Evolutionary conservation across 2,888 invertebrate genomes (phyloP).

Genomic region (Tachystola acroxantha): DNA sequence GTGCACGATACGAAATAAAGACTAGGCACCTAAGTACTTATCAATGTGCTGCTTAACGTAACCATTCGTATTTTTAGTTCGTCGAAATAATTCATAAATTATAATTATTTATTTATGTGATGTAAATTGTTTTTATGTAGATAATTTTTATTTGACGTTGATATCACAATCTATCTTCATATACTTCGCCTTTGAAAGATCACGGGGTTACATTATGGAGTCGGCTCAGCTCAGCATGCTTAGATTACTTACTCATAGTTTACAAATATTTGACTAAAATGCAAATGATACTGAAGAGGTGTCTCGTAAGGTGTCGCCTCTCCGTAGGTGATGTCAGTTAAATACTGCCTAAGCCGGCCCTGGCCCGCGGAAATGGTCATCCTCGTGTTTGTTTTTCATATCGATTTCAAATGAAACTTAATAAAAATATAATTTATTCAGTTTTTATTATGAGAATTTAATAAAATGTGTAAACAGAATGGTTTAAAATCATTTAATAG

Average conservation of each 20-base stretch:
- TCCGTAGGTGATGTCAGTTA: slow-evolving; percentile 50
- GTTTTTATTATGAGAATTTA: slow-evolving; percentile 52
- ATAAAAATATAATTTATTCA: slow-evolving; percentile 49
- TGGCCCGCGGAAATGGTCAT: slow-evolving; percentile 25
- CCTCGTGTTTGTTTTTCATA: slow-evolving; percentile 41
- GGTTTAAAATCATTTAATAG: slow-evolving; percentile 44
- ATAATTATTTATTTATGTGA: too few species aligned
- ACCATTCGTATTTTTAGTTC: too few species aligned
- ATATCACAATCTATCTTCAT: background rate
- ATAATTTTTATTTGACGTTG: background rate
- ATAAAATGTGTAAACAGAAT: slow-evolving; percentile 41
- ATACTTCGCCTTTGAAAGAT: background rate
- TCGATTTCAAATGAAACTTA: slow-evolving; percentile 37
- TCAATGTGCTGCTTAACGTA: too few species aligned
- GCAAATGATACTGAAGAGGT: slow-evolving; percentile 51
- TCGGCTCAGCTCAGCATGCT: slow-evolving; percentile 17
- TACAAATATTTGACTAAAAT: slow-evolving; percentile 19
- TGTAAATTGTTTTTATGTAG: too few species aligned
- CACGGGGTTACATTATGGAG: slow-evolving; percentile 2
- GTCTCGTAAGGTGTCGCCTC: slow-evolving; percentile 51
- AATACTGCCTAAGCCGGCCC: slow-evolving; percentile 24
- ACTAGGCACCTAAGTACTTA: too few species aligned
- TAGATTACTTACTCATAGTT: slow-evolving; percentile 14
- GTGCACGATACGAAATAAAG: too few species aligned
- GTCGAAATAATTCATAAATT: too few species aligned